phyloP scores from a whole-genome alignment of 2,113 vertebrate species.

The Triplophysa tibetana region DNA sequence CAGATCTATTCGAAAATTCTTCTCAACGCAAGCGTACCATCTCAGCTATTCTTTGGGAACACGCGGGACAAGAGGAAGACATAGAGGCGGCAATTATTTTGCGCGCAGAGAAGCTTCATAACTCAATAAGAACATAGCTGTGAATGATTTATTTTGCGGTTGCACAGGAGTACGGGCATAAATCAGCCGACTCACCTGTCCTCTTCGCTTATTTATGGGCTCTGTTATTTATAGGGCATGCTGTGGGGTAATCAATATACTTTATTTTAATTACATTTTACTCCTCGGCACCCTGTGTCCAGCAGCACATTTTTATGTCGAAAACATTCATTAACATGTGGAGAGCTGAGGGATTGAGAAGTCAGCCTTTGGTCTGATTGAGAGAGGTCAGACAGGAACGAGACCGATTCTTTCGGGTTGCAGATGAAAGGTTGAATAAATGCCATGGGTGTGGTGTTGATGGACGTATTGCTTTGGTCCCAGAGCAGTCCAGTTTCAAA shows the following conservation, averaged over 20 bases:
- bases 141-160: conserved; percentile 73
- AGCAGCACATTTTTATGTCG: conserved; percentile 70
- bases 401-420: conserved; percentile 32
- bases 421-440: conserved; percentile 27
- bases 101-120: conserved; percentile 72
- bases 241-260: conserved; percentile 77
- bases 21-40: conserved; percentile 44
- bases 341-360: conserved; percentile 42
- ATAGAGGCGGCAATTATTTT: conserved; percentile 71
- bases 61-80: conserved; percentile 63
- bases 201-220: conserved; percentile 78
- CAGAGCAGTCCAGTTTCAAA: not conserved
- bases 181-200: conserved; percentile 79
- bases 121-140: conserved; percentile 76
- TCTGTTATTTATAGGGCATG: conserved; percentile 76
- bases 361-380: conserved; percentile 48
- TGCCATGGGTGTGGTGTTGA: not conserved
- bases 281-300: conserved; percentile 67
- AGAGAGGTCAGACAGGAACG: conserved; percentile 43
- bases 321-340: conserved; percentile 75
- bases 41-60: conserved; percentile 62
- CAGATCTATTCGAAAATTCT: conserved; percentile 39
- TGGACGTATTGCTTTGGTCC: conserved; percentile 20
- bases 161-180: conserved; percentile 67
- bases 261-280: conserved; percentile 81